phyloP scores from a whole-genome alignment of 2,888 invertebrate species.

The Electrophaes corylata region DNA sequence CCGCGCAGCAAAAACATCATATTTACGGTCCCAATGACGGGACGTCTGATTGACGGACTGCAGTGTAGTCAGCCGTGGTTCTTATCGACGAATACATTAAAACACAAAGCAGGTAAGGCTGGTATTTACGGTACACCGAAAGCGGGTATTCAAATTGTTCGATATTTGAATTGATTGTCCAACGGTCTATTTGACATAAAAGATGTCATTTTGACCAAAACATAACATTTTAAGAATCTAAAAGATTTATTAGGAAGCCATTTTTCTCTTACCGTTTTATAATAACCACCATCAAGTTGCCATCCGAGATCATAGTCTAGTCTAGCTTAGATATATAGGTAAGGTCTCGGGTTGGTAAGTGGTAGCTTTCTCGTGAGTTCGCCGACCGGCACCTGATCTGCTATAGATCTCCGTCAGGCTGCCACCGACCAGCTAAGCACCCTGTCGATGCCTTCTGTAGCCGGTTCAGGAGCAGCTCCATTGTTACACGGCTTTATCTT shows the following conservation, averaged over 20 bases:
- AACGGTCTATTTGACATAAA: too few relatives aligned
- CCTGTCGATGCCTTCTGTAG: constrained; percentile 45
- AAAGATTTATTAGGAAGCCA: too few relatives aligned
- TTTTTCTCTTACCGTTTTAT: too few relatives aligned
- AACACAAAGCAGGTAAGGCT: neutral
- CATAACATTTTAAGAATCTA: too few relatives aligned
- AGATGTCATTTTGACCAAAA: too few relatives aligned
- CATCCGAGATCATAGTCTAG: neutral
- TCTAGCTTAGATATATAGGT: neutral
- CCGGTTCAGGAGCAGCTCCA: constrained; percentile 25
- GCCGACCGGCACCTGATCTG: constrained; percentile 42
- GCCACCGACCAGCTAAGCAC: constrained; percentile 51
- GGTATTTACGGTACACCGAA: neutral
- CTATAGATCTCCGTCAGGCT: constrained; percentile 53
- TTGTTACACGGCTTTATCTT: constrained; percentile 8
- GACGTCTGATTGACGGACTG: constrained; percentile 66
- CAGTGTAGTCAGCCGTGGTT: constrained; percentile 46
- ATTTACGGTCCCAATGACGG: constrained; percentile 64
- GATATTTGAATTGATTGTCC: too few relatives aligned
- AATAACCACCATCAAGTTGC: neutral
- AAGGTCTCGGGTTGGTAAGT: constrained; percentile 14
- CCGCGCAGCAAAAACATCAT: constrained; percentile 61
- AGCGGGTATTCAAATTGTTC: too few relatives aligned
- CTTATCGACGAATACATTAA: constrained; percentile 19
- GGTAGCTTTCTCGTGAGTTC: constrained; percentile 29